Evolutionary conservation across 2,113 vertebrate species (phyloP), one percentile per base, ranked within the genome.

Genomic region (Larimichthys polyactis): DNA sequence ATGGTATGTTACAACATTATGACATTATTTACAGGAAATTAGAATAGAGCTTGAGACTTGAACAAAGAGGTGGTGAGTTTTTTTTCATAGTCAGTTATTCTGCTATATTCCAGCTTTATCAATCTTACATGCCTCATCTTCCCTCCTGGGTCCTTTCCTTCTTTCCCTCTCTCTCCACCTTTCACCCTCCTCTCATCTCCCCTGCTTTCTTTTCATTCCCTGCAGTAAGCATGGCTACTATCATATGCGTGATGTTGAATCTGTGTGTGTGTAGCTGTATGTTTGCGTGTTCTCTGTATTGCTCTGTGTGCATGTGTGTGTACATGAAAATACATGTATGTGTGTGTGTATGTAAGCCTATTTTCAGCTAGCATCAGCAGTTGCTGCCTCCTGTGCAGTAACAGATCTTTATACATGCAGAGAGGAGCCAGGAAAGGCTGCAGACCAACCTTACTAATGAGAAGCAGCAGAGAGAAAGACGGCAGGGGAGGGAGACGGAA

Each of bases 341-440:
- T 70, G 44, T 69, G 64, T 75, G 76, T 79, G 66, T 40, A 29
- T 88, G 93, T 95, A 95, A 95, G 94, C 96, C 96, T 96, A 96
- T 97, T 97, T 97, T 96, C 96, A 97, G 97, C 96, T 95, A 94
- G 94, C 95, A 95, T 97, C 96, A 97, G 96, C 97, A 97, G 96
- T 95, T 95, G 95, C 78, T 57, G 51, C 96, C 94, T 95, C 94
- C 95, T 94, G 95, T 92, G 95, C 93, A 95, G 95, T 95, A 96
- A 95, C 90, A 94, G 90, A 94, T 95, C 95, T 95, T 95, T 94
- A 94, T 94, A 92, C 93, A 91, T 94, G 94, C 93, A 91, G 94
- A 94, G 89, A 94, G 22, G 46, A 79, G 94, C 95, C 95, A 48
- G 20, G 32, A 55, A 36, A 43, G 16, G 66, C 48, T 51, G 10